Percentiles rank a stretch among this genome's conserved stretches.
phyloP scores from a whole-genome alignment of 1,140 invertebrate species.

The Neuroterus valhalla region DNA sequence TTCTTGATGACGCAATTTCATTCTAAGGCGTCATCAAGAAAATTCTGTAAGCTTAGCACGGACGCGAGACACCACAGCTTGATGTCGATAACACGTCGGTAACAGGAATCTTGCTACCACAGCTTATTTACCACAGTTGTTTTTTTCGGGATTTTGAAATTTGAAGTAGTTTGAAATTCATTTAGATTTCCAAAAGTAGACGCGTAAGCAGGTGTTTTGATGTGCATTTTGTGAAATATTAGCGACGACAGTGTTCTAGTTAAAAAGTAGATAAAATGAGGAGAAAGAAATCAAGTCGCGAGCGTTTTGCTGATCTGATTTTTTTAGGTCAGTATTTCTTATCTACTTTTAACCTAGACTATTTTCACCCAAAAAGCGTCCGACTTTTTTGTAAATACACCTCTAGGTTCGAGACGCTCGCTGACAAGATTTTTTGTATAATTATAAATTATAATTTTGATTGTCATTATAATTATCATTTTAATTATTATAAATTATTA shows the following conservation, averaged over 20 bases:
- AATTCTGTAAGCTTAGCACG: no score
- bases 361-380: conserved; percentile 30
- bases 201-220: conserved; percentile 53
- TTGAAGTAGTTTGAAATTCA: not conserved
- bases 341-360: conserved; percentile 37
- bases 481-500: not conserved
- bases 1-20: no score
- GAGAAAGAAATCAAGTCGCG: not conserved
- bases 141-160: not conserved
- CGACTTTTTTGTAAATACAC: not conserved
- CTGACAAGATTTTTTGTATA: not conserved
- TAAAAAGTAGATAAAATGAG: not conserved
- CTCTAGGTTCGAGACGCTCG: not conserved
- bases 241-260: conserved; percentile 42
- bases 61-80: no score
- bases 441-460: not conserved
- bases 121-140: no score
- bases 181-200: conserved; percentile 1
- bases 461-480: conserved; percentile 2
- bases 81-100: no score
- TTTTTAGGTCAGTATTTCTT: conserved; percentile 1
- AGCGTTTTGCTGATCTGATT: conserved; percentile 19
- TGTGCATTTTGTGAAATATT: conserved; percentile 59
- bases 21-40: no score
- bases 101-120: no score